These are phyloP conservation scores for Benitochromis conjunctus DNA, from an alignment of 2,113 vertebrate species.

Conservation along the genomic window DNA sequence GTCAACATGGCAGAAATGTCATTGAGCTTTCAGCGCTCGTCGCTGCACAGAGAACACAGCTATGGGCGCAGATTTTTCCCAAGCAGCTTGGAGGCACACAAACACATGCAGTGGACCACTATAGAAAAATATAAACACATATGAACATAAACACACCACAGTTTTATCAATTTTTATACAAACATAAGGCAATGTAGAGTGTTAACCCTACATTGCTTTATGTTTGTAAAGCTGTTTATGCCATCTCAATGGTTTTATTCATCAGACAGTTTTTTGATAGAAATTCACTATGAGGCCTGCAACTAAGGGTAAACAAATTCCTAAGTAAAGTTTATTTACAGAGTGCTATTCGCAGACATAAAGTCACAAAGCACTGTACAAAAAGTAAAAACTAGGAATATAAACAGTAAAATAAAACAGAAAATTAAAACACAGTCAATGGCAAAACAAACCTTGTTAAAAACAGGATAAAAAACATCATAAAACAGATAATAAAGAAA, in stretches of 20 bases:
- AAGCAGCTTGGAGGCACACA: background rate
- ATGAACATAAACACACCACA: background rate
- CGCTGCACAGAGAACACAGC: background rate
- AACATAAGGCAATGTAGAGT: background rate
- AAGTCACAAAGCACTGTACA: background rate
- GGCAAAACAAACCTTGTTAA: background rate
- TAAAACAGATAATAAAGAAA: background rate
- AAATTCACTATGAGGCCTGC: background rate
- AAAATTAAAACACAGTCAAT: background rate
- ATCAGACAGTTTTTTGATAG: background rate
- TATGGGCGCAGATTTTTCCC: background rate
- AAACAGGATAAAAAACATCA: background rate
- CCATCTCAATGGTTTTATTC: background rate
- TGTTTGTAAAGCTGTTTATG: background rate
- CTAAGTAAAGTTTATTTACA: background rate
- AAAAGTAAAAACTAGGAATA: background rate
- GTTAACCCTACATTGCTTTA: background rate
- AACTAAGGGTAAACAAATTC: background rate
- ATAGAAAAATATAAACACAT: background rate
- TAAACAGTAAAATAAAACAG: background rate
- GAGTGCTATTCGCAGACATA: background rate
- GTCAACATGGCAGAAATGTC: slow-evolving; percentile 37
- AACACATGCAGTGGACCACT: background rate
- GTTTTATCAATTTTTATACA: background rate
- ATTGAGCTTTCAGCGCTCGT: slow-evolving; percentile 14